Evolutionary conservation across 23 tunicate species (phyloP), one percentile per base, ranked within the genome.

Genomic region (Styela clava): DNA sequence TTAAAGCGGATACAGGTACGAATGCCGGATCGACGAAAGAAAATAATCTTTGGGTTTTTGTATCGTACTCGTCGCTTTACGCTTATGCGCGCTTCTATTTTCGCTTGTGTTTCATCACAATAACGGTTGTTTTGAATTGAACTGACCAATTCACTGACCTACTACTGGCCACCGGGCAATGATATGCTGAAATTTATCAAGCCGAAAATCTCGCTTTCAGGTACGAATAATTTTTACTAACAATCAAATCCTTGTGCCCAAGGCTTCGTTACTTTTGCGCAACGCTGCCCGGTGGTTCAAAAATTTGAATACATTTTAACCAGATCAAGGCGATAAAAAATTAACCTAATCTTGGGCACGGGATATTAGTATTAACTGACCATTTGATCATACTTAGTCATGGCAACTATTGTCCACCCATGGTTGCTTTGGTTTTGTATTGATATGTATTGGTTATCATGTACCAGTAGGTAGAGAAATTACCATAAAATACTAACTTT

Each of bases 221-320:
- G 71, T 67, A 67, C 71, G 71, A 29, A 67, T 18, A 19, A 67
- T 67, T 67, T 24, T 67, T 1, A 67, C 71, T 67, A 67, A 67
- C 71, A 67, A 67, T 16, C 71, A 67, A 44, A 44, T 44, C 56
- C 56, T 44, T 12, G 56, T 44, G 56, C 56, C 56, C 56, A 44
- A 44, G 56, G 56, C 56, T 44, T 44, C 7, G 56, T 44, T 44
- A 44, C 9, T 44, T 44, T 44, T 44, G 56, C 12, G 56, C 56
- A 12, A 44, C 56, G 12, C 7, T 44, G 56, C 56, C 56, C 56
- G 56, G 56, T 44, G 56, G 56, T 44, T 44, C 9, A 44, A 44
- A 44, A 44, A 5, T 44, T 44, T 7, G 56, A 5, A 5, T 5
- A 44, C 7, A 5, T 44, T 7, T 12, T 12, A 44, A 44, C 56